Base-by-base conservation (phyloP, 2,797 vertebrate species). In the Anas acuta region DNA sequence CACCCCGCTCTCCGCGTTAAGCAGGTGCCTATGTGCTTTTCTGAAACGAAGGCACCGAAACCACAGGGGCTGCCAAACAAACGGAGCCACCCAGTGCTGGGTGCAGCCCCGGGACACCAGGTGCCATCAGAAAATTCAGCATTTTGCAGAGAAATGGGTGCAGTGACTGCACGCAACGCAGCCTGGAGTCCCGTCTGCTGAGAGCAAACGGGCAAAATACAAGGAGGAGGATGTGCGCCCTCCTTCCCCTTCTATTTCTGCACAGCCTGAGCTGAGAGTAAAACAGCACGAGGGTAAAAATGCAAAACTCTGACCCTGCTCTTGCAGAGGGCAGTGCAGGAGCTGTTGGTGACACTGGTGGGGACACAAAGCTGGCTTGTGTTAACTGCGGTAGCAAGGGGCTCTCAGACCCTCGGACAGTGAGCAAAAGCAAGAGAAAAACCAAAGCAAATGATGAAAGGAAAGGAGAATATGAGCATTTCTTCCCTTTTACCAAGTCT, bases 201-300 rank as follows among this genome's bases (percentile, higher is more conserved):
- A 41, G 19, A 47, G 45, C 19, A 14, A 64, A 9, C 0, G 3
- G 53, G 64, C 2, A 20, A 30, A 49, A 62, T 2, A 4, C 1
- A 1, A 35, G 1, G 2, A 8, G 32, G 30, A 5, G 21, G 51
- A 2, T 21, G 20, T 5, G 18, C 13, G 0, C 17, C 9, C 8
- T 66, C 8, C 19, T 21, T 33, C 13, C 22, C 28, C 13, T 53
- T 43, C 18, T 12, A 1, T 56, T 33, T 2, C 51, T 84, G 37
- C 39, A 39, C 64, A 26, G 20, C 39, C 33, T 72, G n/a, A 2
- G 18, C 9, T 15, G 7, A 64, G 37, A 74, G 15, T 9, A 7
- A 78, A 82, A 71, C 23, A 25, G 16, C 26, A 18, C 2, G 7
- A n/a, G 25, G 53, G 43, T 1, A 7, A 0, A 61, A 49, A 35